Base-by-base conservation (phyloP, 2,113 vertebrate genomes). In the Rhinopomastus cyanomelas region DNA sequence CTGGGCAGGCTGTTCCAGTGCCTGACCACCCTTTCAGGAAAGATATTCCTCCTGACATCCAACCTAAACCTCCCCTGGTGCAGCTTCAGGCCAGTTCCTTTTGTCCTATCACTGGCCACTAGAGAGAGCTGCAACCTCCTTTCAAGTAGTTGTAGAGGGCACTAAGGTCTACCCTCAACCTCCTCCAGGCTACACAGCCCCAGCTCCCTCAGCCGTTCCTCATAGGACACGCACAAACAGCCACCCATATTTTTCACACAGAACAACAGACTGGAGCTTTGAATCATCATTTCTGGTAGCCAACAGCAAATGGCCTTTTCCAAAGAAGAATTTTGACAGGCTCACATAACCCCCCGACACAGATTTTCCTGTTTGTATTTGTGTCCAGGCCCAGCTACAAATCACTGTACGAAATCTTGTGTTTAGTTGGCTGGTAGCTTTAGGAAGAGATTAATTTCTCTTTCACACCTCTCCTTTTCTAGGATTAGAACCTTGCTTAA, bases 401-500 rank as follows among this genome's bases (percentile, higher is more conserved):
- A 37, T 30, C 18, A 34, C 8, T 44, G 9, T 32, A 15, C 23
- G 19, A 55, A 81, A 67, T 62, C 20, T 60, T 15, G 6, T 29
- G 83, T 22, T 23, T 25, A 34, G 8, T 46, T 81, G 8, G 27
- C 20, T 49, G 11, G 52, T 30, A 85, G 49, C 4, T 62, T 72
- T 26, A 80, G 44, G 30, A 72, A 77, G 61, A 56, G 3, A 36
- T 44, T 64, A 0, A 30, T 48, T 89, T 69, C 36, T 26, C 12
- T 61, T 73, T 62, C 29, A 23, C 21, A 44, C 14, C 12, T 52
- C 49, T 12, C 4, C 3, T 5, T 0, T 69, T 9, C 4, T 2
- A 3, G 25, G 9, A 8, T 3, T 3, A 4, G 2, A n/a, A 12
- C 0, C 12, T 52, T 48, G 14, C n/a, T 60, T 48, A 74, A 73